A percentile compares a stretch with the other conserved stretches of the same genome.
phyloP scores from a whole-genome alignment of 2,888 invertebrate species.

The Acanthacorydalis orientalis region DNA sequence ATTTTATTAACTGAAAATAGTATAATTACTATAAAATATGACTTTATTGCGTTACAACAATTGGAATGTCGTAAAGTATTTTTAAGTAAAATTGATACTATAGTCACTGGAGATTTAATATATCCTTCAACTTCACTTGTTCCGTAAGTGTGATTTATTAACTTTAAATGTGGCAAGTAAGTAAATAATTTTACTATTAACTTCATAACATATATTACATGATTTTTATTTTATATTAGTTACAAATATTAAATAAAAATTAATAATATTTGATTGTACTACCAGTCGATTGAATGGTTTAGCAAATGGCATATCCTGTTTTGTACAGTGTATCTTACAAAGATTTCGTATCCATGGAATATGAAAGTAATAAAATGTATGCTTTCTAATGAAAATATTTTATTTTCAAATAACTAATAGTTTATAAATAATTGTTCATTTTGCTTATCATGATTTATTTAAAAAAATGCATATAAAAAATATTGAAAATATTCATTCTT shows the following conservation, averaged over 20 bases:
- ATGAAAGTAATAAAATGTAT: constrained; percentile 24
- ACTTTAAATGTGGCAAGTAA: neutral
- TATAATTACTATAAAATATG: constrained; percentile 62
- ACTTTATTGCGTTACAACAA: constrained; percentile 66
- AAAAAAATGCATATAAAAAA: too few relatives aligned
- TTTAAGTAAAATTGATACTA: constrained; percentile 49
- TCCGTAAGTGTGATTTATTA: constrained; percentile 46
- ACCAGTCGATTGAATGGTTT: constrained; percentile 51
- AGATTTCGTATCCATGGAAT: constrained; percentile 22
- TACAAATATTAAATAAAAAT: constrained; percentile 6
- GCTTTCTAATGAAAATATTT: constrained; percentile 41
- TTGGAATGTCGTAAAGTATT: constrained; percentile 52
- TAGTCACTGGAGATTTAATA: constrained; percentile 60
- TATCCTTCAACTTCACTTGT: constrained; percentile 68
- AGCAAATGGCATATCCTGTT: constrained; percentile 49
- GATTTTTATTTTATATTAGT: constrained; percentile 1
- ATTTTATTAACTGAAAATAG: constrained; percentile 56
- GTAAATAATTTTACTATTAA: constrained; percentile 6
- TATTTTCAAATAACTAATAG: constrained; percentile 40
- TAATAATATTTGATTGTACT: neutral
- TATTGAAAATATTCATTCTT: too few relatives aligned
- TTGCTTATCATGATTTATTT: too few relatives aligned
- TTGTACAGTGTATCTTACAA: constrained; percentile 39
- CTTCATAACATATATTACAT: constrained; percentile 6
- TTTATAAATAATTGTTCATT: too few relatives aligned